Conservation (phyloP, 2,797 vertebrate species). For the Mergus octosetaceus region DNA sequence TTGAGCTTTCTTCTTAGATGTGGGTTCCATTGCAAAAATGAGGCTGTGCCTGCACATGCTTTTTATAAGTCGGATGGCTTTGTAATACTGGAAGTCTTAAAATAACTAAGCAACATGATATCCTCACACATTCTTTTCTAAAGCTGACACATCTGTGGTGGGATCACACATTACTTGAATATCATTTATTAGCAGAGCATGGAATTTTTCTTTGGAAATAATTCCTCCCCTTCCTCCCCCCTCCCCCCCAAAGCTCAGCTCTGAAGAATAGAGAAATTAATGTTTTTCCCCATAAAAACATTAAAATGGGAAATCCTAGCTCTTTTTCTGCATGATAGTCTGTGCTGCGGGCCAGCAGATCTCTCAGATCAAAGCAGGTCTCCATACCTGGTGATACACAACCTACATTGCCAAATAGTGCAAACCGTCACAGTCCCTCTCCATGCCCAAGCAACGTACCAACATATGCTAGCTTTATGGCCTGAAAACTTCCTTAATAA, state of each 20-base stretch:
- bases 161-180: neutral
- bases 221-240: too few relatives aligned
- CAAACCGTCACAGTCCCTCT: neutral
- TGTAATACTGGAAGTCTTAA: conserved; percentile 53
- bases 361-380: neutral
- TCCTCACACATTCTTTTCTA: conserved; percentile 43
- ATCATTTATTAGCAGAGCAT: neutral
- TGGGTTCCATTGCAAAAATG: neutral
- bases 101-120: conserved; percentile 58
- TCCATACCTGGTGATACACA: neutral
- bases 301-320: neutral
- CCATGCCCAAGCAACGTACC: neutral
- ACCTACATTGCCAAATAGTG: neutral
- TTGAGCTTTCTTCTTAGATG: conserved; percentile 20
- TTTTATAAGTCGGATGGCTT: conserved; percentile 53
- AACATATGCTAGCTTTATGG: neutral
- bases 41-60: conserved; percentile 16
- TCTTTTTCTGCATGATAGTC: neutral
- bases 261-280: neutral
- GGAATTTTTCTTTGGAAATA: neutral
- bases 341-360: neutral
- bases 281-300: neutral
- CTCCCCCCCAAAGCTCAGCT: accelerated
- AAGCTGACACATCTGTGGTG: conserved; percentile 40
- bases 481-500: neutral